Conservation (phyloP, 2,888 invertebrate genomes). For the Dicranocentrus wangi region DNA sequence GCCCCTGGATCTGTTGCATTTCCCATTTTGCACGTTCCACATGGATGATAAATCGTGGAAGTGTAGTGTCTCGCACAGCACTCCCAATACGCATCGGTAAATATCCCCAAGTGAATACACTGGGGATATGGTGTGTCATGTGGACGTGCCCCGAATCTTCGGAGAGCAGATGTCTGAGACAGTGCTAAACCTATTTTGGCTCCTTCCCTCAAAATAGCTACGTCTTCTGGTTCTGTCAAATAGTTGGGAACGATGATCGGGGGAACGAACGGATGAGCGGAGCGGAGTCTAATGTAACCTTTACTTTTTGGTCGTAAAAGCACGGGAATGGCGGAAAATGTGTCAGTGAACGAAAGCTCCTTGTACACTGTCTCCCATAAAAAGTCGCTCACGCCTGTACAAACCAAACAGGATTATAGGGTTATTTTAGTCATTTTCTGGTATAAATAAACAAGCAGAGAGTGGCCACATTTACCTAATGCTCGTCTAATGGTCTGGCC, state of each 20-base stretch:
- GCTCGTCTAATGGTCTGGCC: constrained; percentile 63
- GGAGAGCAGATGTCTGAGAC: constrained; percentile 61
- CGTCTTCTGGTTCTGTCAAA: constrained; percentile 59
- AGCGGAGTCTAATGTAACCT: constrained; percentile 64
- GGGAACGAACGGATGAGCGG: constrained; percentile 61
- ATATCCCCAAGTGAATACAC: constrained; percentile 74
- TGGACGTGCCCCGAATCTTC: constrained; percentile 55
- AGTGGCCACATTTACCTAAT: constrained; percentile 31
- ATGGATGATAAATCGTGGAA: constrained; percentile 87
- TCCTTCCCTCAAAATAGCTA: constrained; percentile 60
- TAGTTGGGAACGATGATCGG: constrained; percentile 68
- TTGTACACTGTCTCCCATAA: constrained; percentile 70
- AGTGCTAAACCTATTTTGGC: constrained; percentile 62
- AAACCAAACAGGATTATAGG: neutral
- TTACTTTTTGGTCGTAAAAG: constrained; percentile 64
- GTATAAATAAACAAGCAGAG: neutral
- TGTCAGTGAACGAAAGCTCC: constrained; percentile 64
- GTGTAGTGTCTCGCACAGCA: constrained; percentile 81
- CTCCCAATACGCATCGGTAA: constrained; percentile 87
- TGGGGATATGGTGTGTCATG: constrained; percentile 82
- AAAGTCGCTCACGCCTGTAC: constrained; percentile 78
- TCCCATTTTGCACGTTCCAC: constrained; percentile 87
- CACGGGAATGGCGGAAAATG: constrained; percentile 69
- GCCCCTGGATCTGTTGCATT: constrained; percentile 79
- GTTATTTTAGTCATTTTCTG: neutral